Percentiles rank a stretch among this genome's conserved stretches.
phyloP scores from a whole-genome alignment of 2,113 vertebrate species.

The Haemorhous mexicanus region DNA sequence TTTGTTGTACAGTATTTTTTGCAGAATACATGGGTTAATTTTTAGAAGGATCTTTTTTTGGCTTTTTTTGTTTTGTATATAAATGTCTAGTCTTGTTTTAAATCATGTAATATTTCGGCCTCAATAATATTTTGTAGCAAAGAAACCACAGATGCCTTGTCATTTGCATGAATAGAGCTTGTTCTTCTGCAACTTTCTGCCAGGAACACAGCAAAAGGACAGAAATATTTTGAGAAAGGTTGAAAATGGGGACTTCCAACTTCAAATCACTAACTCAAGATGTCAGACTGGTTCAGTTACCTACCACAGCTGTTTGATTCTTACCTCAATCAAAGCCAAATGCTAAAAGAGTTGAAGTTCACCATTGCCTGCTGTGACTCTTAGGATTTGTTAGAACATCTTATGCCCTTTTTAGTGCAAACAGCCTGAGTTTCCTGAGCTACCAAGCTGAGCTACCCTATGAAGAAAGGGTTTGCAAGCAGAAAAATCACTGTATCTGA shows the following conservation, averaged over 20 bases:
- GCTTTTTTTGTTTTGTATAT: neutral
- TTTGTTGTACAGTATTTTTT: neutral
- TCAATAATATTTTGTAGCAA: neutral
- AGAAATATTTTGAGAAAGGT: neutral
- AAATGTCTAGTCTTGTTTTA: neutral
- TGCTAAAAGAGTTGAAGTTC: neutral
- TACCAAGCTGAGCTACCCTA: slow-evolving; percentile 9
- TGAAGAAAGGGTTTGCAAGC: neutral
- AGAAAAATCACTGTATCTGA: neutral
- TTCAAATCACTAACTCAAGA: neutral
- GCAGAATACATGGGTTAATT: neutral
- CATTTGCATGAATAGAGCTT: neutral
- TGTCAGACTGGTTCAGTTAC: neutral
- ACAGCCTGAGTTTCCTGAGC: neutral
- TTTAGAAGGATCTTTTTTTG: neutral
- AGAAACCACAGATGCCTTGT: neutral
- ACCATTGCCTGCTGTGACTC: neutral
- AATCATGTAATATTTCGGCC: neutral
- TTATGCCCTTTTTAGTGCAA: neutral
- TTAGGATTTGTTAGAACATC: neutral
- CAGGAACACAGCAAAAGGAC: neutral
- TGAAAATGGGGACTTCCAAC: neutral
- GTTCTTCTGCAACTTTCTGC: neutral
- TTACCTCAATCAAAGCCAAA: slow-evolving; percentile 13
- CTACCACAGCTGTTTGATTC: neutral